Evolutionary conservation across 2,113 vertebrate genomes (phyloP).

Genomic region (Callopanchax toddi): DNA sequence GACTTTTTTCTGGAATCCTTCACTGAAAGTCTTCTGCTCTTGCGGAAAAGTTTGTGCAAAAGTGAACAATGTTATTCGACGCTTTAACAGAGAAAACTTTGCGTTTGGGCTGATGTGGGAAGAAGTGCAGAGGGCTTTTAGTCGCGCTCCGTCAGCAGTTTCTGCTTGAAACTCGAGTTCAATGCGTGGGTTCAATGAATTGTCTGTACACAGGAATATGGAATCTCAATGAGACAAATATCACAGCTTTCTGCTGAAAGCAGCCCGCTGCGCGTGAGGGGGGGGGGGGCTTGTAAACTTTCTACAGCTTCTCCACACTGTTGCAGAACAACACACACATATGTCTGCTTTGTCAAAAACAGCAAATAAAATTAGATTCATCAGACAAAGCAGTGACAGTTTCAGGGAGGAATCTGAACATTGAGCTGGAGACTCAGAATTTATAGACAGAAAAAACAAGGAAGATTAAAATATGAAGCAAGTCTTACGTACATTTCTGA

Average conservation of each 20-base stretch:
- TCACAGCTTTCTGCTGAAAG: conserved; percentile 42
- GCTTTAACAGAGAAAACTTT: conserved; percentile 39
- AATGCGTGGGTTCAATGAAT: conserved; percentile 60
- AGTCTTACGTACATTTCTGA: too few relatives aligned
- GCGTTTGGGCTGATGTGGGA: conserved; percentile 44
- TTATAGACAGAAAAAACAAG: too few relatives aligned
- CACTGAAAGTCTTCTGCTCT: conserved; percentile 16
- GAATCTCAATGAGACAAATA: conserved; percentile 55
- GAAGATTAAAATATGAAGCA: background rate
- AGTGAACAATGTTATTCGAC: conserved; percentile 2
- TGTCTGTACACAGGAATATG: conserved; percentile 39
- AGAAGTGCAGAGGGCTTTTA: conserved; percentile 46
- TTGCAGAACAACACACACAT: background rate
- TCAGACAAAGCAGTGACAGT: background rate
- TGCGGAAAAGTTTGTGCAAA: conserved; percentile 36
- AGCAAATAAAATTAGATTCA: background rate
- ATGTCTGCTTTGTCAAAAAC: background rate
- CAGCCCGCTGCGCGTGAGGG: conserved; percentile 2
- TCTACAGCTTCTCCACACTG: background rate
- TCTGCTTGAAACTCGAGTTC: conserved; percentile 41
- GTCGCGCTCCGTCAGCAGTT: conserved; percentile 62
- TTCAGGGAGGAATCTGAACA: too few relatives aligned
- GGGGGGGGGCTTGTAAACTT: conserved; percentile 19
- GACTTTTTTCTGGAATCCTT: conserved; percentile 19
- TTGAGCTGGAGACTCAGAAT: too few relatives aligned